Evolutionary conservation across 2,888 invertebrate species (phyloP).

Genomic region (Pemphredon lugubris): DNA sequence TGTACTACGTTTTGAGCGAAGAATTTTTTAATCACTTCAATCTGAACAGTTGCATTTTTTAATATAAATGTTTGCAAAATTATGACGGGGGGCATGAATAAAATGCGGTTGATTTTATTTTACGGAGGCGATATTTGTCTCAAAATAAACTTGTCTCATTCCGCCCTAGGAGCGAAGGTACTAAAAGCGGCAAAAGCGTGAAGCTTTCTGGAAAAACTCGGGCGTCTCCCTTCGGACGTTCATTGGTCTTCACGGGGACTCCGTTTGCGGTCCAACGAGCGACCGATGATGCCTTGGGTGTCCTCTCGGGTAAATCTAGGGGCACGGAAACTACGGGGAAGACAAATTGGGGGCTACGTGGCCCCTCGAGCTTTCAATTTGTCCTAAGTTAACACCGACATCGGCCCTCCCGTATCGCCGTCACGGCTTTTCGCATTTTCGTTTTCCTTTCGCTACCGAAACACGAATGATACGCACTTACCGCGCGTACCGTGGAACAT

Average conservation of each 20-base stretch:
- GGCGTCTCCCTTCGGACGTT: too few relatives aligned
- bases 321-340: slow-evolving; percentile 48
- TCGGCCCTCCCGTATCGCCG: slow-evolving; percentile 23
- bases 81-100: too few relatives aligned
- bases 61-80: too few relatives aligned
- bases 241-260: slow-evolving; percentile 9
- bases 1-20: too few relatives aligned
- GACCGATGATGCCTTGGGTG: slow-evolving; percentile 31
- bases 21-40: too few relatives aligned
- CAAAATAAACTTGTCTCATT: too few relatives aligned
- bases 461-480: slow-evolving; percentile 18
- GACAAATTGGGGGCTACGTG: slow-evolving; percentile 61
- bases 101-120: too few relatives aligned
- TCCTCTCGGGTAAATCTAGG: slow-evolving; percentile 30
- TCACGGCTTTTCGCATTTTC: slow-evolving; percentile 46
- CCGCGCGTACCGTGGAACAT: not conserved
- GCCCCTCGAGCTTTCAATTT: slow-evolving; percentile 66
- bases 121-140: too few relatives aligned
- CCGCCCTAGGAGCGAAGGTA: too few relatives aligned
- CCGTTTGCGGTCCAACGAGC: slow-evolving; percentile 10
- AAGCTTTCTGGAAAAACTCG: too few relatives aligned
- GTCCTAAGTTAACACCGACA: slow-evolving; percentile 68
- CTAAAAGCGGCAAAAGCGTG: too few relatives aligned
- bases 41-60: too few relatives aligned
- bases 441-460: slow-evolving; percentile 37